Conservation (phyloP, 2,113 vertebrate genomes). For the Coptodon rendalli region DNA sequence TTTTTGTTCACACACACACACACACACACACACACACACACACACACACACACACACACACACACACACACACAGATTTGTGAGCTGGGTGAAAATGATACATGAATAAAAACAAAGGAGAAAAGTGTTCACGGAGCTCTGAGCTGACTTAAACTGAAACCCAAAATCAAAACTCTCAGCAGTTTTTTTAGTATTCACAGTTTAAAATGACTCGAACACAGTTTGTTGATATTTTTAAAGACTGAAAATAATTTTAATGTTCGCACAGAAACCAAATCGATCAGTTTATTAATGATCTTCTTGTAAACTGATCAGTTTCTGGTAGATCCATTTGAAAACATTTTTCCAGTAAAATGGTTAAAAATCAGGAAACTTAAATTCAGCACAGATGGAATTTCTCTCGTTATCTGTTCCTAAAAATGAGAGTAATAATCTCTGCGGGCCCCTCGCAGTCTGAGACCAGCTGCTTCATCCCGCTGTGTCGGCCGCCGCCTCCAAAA, state of each 20-base stretch:
- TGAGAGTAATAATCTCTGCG: neutral
- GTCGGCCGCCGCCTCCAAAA: slow-evolving; percentile 14
- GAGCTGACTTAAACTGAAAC: neutral
- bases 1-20: accelerated
- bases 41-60: neutral
- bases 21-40: accelerated
- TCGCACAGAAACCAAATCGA: neutral
- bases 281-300: neutral
- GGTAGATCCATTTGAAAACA: neutral
- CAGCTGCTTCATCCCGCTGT: slow-evolving; percentile 18
- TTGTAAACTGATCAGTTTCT: neutral
- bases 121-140: neutral
- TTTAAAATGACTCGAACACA: neutral
- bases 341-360: neutral
- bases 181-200: neutral
- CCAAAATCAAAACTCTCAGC: neutral
- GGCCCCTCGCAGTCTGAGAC: neutral
- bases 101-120: neutral
- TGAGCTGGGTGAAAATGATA: neutral
- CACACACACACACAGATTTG: neutral
- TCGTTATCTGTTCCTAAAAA: neutral
- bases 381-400: neutral
- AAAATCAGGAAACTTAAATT: neutral
- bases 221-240: neutral
- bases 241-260: neutral